These are phyloP conservation scores for Huso huso DNA, from an alignment of 2,797 vertebrate species.

Conservation along the genomic window DNA sequence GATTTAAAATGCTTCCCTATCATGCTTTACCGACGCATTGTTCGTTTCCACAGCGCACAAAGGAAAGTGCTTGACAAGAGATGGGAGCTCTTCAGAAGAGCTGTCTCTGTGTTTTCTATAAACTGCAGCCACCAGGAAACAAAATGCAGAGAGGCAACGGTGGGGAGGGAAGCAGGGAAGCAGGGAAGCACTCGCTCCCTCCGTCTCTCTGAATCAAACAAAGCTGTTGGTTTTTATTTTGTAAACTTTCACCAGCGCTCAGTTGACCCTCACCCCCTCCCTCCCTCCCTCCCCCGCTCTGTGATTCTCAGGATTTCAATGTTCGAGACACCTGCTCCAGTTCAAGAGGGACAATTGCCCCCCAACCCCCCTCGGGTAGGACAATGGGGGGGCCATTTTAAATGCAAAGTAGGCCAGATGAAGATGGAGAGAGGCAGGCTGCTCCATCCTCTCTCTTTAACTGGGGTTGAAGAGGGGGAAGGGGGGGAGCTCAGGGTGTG, in stretches of 20 bases:
- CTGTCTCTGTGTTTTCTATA: neutral
- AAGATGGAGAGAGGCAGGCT: neutral
- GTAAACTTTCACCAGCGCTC: neutral
- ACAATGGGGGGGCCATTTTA: slow-evolving; percentile 6
- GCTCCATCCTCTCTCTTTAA: neutral
- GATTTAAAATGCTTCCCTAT: too few species aligned
- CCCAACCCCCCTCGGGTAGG: neutral
- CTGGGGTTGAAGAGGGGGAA: neutral
- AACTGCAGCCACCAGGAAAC: neutral
- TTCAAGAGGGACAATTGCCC: neutral
- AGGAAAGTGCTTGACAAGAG: neutral
- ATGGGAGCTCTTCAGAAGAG: neutral
- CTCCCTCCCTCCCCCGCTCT: neutral
- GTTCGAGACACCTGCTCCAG: slow-evolving; percentile 3
- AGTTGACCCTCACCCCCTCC: neutral
- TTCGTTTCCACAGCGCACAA: too few species aligned
- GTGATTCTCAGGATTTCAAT: neutral
- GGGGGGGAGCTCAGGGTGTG: neutral
- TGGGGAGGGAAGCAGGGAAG: neutral
- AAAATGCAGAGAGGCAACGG: neutral
- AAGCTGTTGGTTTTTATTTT: neutral
- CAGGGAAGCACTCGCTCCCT: neutral
- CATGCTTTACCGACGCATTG: too few species aligned
- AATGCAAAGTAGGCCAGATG: slow-evolving; percentile 2
- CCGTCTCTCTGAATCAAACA: neutral